Evolutionary conservation across 2,888 invertebrate species (phyloP), one percentile per base, ranked within the genome.

Genomic region (Chydorus sphaericus): DNA sequence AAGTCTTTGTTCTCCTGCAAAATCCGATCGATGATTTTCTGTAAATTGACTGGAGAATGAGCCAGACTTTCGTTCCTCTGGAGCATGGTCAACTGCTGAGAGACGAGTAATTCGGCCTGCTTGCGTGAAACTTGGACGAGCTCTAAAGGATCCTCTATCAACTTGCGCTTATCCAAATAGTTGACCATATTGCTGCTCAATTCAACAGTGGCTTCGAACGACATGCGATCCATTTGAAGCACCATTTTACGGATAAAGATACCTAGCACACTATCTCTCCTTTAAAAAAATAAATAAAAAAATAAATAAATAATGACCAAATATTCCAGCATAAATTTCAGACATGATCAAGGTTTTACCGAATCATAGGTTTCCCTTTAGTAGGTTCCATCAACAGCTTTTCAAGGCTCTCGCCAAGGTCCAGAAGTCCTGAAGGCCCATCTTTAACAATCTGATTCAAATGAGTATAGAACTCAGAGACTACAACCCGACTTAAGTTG

Each of bases 31-130:
- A 89, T 80, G 59, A 79, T 79, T 64, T 77, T 78, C 66, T 91
- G 88, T 58, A 93, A 70, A 63, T 84, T 80, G 58, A 77, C 75
- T 0, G 92, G 85, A 3, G 81, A 72, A 61, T 90, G 68, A 0
- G 91, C 90, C 64, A 82, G 81, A 53, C 78, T 77, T 66, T 89
- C 88, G 69, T 90, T 84, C 67, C 44, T 44, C n/a, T 85, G 83
- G 55, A 93, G 68, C 54, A 89, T 72, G 61, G 82, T 81, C 10
- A 86, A 86, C 71, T 92, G 91, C 64, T 88, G 85, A 1, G 88
- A 83, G 56, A 91, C 83, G 65, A 91, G 87, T 51, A 88, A 73
- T 69, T 92, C 91, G 0, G 91, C 90, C 71, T 92, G 91, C 63
- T 85, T 82, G 59, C 83, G 80, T 1, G 89, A 88, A 48, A 61